Evolutionary conservation across 2,113 vertebrate genomes (phyloP).

Genomic region (Tupaia chinensis): DNA sequence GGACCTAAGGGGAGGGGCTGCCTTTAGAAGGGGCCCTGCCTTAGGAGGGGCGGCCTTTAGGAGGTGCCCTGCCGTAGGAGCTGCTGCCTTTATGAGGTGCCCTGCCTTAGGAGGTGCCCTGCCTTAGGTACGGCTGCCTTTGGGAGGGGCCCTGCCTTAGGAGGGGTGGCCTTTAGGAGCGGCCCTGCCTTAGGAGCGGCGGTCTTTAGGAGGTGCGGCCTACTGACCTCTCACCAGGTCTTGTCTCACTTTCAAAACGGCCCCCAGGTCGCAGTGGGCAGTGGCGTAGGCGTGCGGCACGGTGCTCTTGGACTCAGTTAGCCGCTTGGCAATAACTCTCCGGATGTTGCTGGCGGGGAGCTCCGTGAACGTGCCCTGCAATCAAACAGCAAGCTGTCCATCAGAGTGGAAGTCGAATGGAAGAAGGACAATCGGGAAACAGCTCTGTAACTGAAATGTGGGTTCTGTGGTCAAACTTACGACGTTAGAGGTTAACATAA

Average conservation of each 20-base stretch:
- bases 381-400: conserved; percentile 62
- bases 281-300: conserved; percentile 96
- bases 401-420: conserved; percentile 26
- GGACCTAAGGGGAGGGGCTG: too few relatives aligned
- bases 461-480: background rate
- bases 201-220: background rate
- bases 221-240: conserved; percentile 92
- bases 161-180: too few relatives aligned
- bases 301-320: conserved; percentile 96
- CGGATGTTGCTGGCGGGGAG: conserved; percentile 94
- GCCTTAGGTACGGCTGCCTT: too few relatives aligned
- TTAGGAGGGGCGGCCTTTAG: too few relatives aligned
- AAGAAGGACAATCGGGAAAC: background rate
- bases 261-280: conserved; percentile 94
- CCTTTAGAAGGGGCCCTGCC: too few relatives aligned
- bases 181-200: too few relatives aligned
- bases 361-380: conserved; percentile 95
- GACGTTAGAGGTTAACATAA: background rate
- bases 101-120: too few relatives aligned
- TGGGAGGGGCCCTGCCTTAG: too few relatives aligned
- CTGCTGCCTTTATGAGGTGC: too few relatives aligned
- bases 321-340: conserved; percentile 95
- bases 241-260: conserved; percentile 92
- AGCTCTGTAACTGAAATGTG: background rate
- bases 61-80: too few relatives aligned